Conservation (phyloP, 2,113 vertebrate species). For the Nothobranchius furzeri region DNA sequence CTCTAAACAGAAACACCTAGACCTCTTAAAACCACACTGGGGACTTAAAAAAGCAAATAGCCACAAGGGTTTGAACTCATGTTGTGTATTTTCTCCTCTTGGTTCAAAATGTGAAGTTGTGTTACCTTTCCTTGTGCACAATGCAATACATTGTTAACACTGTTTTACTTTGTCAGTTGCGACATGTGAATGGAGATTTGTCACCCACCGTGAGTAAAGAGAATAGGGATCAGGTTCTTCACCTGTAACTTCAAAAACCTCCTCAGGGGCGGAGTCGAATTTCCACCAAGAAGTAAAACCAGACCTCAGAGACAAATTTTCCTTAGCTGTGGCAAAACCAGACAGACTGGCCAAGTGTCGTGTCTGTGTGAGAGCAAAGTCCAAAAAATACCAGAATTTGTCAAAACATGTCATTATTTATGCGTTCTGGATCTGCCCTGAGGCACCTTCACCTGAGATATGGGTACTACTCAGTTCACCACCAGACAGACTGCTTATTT, state of each 20-base stretch:
- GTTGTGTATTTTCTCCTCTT: constrained; percentile 4
- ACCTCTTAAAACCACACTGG: constrained; percentile 18
- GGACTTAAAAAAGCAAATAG: constrained; percentile 13
- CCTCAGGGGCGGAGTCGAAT: constrained; percentile 34
- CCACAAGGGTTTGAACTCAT: neutral
- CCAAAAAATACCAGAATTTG: constrained; percentile 22
- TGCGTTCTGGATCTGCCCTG: constrained; percentile 43
- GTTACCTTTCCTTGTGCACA: neutral
- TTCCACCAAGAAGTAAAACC: constrained; percentile 44
- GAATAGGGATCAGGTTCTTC: constrained; percentile 55
- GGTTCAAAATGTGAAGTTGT: neutral
- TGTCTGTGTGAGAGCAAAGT: constrained; percentile 32
- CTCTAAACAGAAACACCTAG: constrained; percentile 20
- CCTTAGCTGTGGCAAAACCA: constrained; percentile 21
- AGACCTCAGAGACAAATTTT: constrained; percentile 45
- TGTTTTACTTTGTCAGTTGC: constrained; percentile 36
- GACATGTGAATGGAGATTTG: constrained; percentile 49
- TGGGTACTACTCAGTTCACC: constrained; percentile 56
- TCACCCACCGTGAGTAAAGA: constrained; percentile 46
- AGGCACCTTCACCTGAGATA: constrained; percentile 44
- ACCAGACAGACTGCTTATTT: constrained; percentile 73
- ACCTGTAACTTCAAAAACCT: constrained; percentile 69
- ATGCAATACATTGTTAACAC: neutral
- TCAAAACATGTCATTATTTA: constrained; percentile 52
- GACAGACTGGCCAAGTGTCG: constrained; percentile 40